phyloP scores from a whole-genome alignment of 2,888 invertebrate genomes.

The Biston stratarius region DNA sequence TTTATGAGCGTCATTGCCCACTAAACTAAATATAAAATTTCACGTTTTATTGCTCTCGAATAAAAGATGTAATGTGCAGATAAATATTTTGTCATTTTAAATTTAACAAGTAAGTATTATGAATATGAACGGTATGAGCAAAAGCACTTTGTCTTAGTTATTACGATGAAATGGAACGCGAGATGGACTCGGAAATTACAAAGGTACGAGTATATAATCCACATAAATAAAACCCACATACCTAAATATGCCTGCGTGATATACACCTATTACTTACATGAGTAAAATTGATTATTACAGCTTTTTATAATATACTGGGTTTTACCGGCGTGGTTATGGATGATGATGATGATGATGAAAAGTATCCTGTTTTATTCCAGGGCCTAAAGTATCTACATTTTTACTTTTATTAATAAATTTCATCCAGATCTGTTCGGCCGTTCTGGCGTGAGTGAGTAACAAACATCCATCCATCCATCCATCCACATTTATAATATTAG shows the following conservation, averaged over 20 bases:
- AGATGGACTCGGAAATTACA: conserved; percentile 13
- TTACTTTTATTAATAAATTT: too few relatives aligned
- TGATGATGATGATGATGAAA: too few relatives aligned
- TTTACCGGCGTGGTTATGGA: too few relatives aligned
- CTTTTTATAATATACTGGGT: too few relatives aligned
- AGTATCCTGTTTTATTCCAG: too few relatives aligned
- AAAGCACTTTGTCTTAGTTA: conserved; percentile 20
- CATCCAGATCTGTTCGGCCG: too few relatives aligned
- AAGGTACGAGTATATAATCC: not conserved
- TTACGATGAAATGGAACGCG: conserved; percentile 4
- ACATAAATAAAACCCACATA: not conserved
- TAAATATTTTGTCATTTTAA: conserved; percentile 22
- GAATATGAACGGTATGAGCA: conserved; percentile 14
- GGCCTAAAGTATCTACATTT: too few relatives aligned
- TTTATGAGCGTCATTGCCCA: conserved; percentile 29
- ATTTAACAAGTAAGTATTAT: conserved; percentile 14
- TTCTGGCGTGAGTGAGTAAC: too few relatives aligned
- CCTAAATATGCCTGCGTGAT: too few relatives aligned
- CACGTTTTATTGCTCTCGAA: conserved; percentile 27
- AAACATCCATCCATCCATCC: too few relatives aligned
- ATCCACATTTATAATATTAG: too few relatives aligned
- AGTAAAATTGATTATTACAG: not conserved
- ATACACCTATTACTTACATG: not conserved
- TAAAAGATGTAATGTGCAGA: conserved; percentile 23
- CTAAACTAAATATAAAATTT: conserved; percentile 31